Percentiles rank a stretch among this genome's conserved stretches.
phyloP scores from a whole-genome alignment of 2,113 vertebrate genomes.

The Anarhynchus alexandrinus region DNA sequence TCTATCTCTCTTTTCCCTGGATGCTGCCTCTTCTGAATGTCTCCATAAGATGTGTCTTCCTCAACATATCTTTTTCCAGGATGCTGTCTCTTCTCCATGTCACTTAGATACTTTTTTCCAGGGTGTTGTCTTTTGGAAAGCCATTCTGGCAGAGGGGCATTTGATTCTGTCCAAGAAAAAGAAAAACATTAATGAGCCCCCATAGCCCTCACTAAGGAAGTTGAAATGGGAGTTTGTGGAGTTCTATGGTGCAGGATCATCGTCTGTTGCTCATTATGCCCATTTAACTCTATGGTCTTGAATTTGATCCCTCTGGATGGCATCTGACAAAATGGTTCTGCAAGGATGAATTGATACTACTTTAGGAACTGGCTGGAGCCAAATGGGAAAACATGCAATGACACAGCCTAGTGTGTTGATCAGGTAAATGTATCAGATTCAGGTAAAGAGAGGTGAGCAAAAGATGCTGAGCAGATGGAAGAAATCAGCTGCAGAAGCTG shows the following conservation, averaged over 20 bases:
- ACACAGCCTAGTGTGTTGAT: neutral
- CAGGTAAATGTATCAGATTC: neutral
- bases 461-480: neutral
- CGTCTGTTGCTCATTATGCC: neutral
- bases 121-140: slow-evolving; percentile 82
- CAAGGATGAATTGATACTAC: neutral
- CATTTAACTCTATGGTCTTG: neutral
- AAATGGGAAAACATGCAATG: neutral
- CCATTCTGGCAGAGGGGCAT: slow-evolving; percentile 67
- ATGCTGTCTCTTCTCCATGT: slow-evolving; percentile 83
- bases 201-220: neutral
- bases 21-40: slow-evolving; percentile 71
- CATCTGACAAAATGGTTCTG: neutral
- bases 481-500: neutral
- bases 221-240: neutral
- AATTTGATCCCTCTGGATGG: neutral
- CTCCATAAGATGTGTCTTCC: neutral
- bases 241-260: neutral
- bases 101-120: slow-evolving; percentile 73
- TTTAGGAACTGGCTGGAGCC: neutral
- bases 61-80: slow-evolving; percentile 78
- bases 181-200: neutral
- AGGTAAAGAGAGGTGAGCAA: neutral
- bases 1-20: slow-evolving; percentile 78
- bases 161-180: slow-evolving; percentile 71